Evolutionary conservation across 2,888 invertebrate genomes (phyloP).

Genomic region (Drosophila infuscata): DNA sequence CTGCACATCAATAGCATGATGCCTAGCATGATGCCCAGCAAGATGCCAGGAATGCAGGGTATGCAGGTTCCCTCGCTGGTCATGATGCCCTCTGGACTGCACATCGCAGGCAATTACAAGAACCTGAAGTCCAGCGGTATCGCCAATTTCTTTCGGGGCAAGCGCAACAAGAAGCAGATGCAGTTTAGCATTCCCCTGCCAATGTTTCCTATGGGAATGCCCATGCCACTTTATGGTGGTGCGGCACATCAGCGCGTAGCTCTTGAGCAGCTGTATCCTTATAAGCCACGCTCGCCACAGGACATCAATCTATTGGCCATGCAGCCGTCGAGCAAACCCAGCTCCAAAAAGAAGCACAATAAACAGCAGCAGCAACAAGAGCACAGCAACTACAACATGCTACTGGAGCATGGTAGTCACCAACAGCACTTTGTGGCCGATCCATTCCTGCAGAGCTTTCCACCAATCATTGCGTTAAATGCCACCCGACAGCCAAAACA

Average conservation of each 20-base stretch:
- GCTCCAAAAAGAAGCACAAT: conserved; percentile 77
- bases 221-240: conserved; percentile 54
- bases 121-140: conserved; percentile 83
- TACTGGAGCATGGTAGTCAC: conserved; percentile 59
- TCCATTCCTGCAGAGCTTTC: conserved; percentile 61
- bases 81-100: conserved; percentile 81
- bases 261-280: conserved; percentile 89
- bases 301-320: conserved; percentile 91
- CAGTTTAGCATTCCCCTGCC: conserved; percentile 75
- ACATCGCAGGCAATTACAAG: conserved; percentile 83
- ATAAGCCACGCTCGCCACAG: conserved; percentile 90
- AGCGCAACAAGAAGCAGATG: conserved; percentile 82
- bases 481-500: conserved; percentile 73
- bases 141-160: conserved; percentile 82
- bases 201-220: conserved; percentile 62
- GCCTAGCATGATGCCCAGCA: conserved; percentile 34
- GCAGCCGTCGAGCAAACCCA: conserved; percentile 60
- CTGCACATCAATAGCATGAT: conserved; percentile 58
- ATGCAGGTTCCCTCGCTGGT: conserved; percentile 55
- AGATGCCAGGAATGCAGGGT: conserved; percentile 53
- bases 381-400: conserved; percentile 67
- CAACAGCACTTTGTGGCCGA: conserved; percentile 73
- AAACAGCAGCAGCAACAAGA: conserved; percentile 53
- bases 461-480: conserved; percentile 71
- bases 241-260: conserved; percentile 78